Conservation (phyloP, 2,888 invertebrate genomes). For the Papilio elwesi region DNA sequence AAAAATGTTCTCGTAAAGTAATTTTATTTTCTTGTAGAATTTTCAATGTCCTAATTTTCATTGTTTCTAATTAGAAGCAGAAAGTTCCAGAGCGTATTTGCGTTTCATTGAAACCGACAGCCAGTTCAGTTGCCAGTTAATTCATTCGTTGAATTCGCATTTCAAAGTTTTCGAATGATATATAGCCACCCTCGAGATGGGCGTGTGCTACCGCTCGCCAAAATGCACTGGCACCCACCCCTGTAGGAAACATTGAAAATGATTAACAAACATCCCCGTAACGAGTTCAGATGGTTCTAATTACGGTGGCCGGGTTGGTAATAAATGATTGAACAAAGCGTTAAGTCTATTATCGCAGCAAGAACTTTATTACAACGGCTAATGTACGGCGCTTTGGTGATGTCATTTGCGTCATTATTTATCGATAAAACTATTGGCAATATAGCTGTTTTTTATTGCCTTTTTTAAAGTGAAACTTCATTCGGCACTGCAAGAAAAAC, state of each 20-base stretch:
- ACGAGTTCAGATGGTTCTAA: conserved; percentile 62
- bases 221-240: conserved; percentile 53
- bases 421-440: conserved; percentile 46
- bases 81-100: conserved; percentile 49
- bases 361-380: conserved; percentile 81
- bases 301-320: conserved; percentile 65
- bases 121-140: conserved; percentile 71
- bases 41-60: too few species aligned
- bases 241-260: conserved; percentile 52
- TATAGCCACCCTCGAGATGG: conserved; percentile 63
- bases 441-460: background rate
- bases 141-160: conserved; percentile 60
- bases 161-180: conserved; percentile 72
- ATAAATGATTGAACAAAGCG: conserved; percentile 82
- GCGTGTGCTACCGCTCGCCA: conserved; percentile 49
- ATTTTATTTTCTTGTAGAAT: too few species aligned
- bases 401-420: conserved; percentile 46
- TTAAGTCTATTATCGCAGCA: conserved; percentile 80
- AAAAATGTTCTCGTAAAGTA: too few species aligned
- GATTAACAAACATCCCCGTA: conserved; percentile 57
- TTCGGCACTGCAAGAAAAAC: too few species aligned
- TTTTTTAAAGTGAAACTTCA: too few species aligned
- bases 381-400: conserved; percentile 62
- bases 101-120: conserved; percentile 72
- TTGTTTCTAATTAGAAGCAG: too few species aligned